phyloP scores from a whole-genome alignment of 1,140 invertebrate species.

The Aphis craccivora region DNA sequence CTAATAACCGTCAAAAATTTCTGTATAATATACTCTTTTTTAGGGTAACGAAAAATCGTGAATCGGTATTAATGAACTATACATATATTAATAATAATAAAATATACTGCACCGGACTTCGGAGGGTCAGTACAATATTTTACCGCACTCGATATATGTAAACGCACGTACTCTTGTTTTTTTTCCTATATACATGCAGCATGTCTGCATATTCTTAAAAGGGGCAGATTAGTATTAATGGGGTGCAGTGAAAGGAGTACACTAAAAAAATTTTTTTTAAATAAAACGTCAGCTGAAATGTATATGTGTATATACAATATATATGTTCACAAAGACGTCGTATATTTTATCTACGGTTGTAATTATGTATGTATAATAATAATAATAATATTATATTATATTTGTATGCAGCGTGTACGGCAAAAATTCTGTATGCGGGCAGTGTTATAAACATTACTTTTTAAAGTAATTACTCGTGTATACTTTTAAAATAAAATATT shows the following conservation, averaged over 20 bases:
- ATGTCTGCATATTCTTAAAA: background rate
- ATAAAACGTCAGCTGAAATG: conserved; percentile 16
- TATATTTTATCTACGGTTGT: background rate
- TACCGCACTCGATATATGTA: conserved; percentile 19
- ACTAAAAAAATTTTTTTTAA: background rate
- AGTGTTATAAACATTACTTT: background rate
- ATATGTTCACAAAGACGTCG: background rate
- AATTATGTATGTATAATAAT: background rate
- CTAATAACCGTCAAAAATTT: conserved; percentile 42
- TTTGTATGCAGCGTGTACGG: background rate
- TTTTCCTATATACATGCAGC: background rate
- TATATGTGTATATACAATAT: background rate
- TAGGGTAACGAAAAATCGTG: conserved; percentile 38
- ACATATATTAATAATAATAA: conserved; percentile 15
- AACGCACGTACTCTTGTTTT: conserved; percentile 13
- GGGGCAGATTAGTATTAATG: background rate
- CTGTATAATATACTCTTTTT: background rate
- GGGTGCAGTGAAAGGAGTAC: background rate
- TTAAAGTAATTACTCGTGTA: too few species aligned
- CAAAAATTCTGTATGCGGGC: background rate
- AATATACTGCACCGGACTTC: conserved; percentile 6
- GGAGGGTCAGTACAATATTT: conserved; percentile 37
- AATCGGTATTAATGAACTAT: conserved; percentile 48
- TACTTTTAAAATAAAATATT: too few species aligned
- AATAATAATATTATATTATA: background rate